These are phyloP conservation scores for Cylas formicarius DNA, from an alignment of 1,140 invertebrate genomes.

Conservation along the genomic window DNA sequence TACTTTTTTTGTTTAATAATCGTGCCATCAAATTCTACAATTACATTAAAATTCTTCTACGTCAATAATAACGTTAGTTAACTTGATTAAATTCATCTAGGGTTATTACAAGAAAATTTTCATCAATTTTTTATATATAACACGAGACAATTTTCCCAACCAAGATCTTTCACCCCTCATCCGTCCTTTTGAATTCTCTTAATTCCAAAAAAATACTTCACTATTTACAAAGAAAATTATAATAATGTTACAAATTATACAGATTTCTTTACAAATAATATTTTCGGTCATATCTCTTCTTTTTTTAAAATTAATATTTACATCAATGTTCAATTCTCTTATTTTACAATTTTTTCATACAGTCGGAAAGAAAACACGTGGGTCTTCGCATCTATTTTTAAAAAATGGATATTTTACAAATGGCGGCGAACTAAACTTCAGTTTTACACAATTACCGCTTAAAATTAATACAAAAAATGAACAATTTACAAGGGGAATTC, in stretches of 20 bases:
- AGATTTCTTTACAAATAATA: slow-evolving; percentile 21
- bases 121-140: slow-evolving; percentile 14
- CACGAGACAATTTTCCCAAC: neutral
- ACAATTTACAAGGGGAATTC: slow-evolving; percentile 17
- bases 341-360: slow-evolving; percentile 22
- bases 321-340: slow-evolving; percentile 21
- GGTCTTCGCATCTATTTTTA: slow-evolving; percentile 11
- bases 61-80: slow-evolving; percentile 24
- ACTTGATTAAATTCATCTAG: slow-evolving; percentile 25
- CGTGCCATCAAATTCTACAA: slow-evolving; percentile 36
- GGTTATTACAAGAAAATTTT: slow-evolving; percentile 23
- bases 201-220: slow-evolving; percentile 28
- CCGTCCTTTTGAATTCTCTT: slow-evolving; percentile 24
- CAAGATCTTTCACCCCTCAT: neutral
- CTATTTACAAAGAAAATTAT: slow-evolving; percentile 27
- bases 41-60: slow-evolving; percentile 27
- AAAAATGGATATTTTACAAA: no score
- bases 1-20: slow-evolving; percentile 25
- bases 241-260: slow-evolving; percentile 24
- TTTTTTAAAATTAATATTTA: slow-evolving; percentile 29
- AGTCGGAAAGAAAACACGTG: slow-evolving; percentile 19
- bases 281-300: slow-evolving; percentile 17
- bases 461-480: slow-evolving; percentile 20
- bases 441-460: slow-evolving; percentile 17
- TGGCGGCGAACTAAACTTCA: no score